These are phyloP conservation scores for Psittacus erithacus DNA, from an alignment of 2,113 vertebrate genomes.

Conservation along the genomic window DNA sequence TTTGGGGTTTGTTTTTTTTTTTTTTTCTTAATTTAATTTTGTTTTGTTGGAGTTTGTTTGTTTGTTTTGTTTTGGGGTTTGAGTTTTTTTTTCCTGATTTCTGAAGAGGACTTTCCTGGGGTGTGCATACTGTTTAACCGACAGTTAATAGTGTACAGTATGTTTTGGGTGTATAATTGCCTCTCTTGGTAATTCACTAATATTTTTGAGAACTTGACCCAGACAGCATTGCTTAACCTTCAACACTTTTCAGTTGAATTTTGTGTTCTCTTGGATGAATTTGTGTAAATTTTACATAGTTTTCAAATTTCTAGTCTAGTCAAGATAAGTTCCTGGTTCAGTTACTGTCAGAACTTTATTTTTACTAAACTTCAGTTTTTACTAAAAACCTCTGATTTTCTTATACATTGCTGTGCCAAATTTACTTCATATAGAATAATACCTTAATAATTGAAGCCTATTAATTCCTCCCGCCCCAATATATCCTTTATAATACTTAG, in stretches of 20 bases:
- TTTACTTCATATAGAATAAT: constrained; percentile 15
- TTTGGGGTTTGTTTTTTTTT: no score
- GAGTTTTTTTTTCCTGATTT: neutral
- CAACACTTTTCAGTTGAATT: neutral
- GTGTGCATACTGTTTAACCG: neutral
- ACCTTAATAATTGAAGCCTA: constrained; percentile 6
- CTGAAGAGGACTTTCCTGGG: neutral
- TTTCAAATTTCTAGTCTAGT: neutral
- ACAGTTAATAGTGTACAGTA: neutral
- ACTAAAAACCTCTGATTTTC: constrained; percentile 29
- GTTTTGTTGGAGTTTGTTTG: neutral
- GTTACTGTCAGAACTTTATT: neutral
- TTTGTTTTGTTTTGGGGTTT: neutral
- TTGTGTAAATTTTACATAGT: neutral
- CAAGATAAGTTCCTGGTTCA: constrained; percentile 1
- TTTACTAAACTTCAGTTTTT: neutral
- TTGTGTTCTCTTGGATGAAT: neutral
- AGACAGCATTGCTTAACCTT: neutral
- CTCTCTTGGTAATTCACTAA: neutral
- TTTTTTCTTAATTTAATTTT: neutral
- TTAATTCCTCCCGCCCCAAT: constrained; percentile 36
- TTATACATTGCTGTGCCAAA: constrained; percentile 30
- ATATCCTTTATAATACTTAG: constrained; percentile 23
- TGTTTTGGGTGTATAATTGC: neutral
- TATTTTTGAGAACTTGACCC: neutral